Percentiles rank a stretch among this genome's conserved stretches.
Evolutionary conservation across 2,888 invertebrate genomes (phyloP).

Genomic region (Ornithoptera alexandrae): DNA sequence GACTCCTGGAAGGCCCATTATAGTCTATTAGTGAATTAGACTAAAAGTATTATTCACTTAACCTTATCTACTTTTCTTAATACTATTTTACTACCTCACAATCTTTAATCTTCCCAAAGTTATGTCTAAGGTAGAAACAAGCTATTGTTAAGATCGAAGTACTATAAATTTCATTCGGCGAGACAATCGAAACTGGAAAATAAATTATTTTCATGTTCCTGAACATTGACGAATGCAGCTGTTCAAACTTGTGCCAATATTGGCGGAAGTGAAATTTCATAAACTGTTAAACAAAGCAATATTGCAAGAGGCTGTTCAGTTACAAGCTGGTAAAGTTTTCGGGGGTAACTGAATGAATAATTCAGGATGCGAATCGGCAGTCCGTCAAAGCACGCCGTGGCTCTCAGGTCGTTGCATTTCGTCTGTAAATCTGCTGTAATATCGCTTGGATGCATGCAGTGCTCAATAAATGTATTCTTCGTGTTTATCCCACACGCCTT

Average conservation of each 20-base stretch:
- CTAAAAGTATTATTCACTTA: conserved; percentile 30
- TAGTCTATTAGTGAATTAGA: conserved; percentile 62
- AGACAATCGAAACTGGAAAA: no score
- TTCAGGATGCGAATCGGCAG: conserved; percentile 73
- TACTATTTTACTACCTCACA: neutral
- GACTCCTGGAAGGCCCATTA: conserved; percentile 61
- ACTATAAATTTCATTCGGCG: no score
- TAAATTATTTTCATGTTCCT: neutral
- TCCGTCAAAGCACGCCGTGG: conserved; percentile 65
- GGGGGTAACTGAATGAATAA: conserved; percentile 68
- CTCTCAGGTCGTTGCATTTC: conserved; percentile 59
- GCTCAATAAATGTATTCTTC: conserved; percentile 59
- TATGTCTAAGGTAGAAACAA: no score
- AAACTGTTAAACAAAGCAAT: conserved; percentile 72
- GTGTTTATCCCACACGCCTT: conserved; percentile 52
- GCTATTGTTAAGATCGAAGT: no score
- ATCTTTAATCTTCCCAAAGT: neutral
- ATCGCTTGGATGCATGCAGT: conserved; percentile 58
- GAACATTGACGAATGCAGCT: conserved; percentile 26
- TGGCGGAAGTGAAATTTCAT: conserved; percentile 55
- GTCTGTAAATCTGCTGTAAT: conserved; percentile 67
- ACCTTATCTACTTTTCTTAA: neutral
- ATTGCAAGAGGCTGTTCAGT: conserved; percentile 52
- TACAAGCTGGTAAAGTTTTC: conserved; percentile 60
- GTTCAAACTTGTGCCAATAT: conserved; percentile 32